These are phyloP conservation scores for Stictocephala bisonia DNA, from an alignment of 2,888 invertebrate genomes.

Conservation along the genomic window DNA sequence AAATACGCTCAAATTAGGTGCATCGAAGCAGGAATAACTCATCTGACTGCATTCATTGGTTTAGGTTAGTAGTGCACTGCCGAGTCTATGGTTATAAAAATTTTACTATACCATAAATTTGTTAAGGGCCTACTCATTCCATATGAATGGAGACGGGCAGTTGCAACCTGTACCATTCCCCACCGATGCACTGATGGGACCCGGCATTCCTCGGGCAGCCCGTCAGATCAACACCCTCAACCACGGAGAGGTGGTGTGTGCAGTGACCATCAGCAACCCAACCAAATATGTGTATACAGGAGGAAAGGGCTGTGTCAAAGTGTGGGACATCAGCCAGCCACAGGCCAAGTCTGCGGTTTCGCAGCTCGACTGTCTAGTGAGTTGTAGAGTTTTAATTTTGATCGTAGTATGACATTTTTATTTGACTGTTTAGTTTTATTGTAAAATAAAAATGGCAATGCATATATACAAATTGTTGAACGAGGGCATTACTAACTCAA, in stretches of 20 bases:
- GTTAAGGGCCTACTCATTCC: slow-evolving; percentile 91
- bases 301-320: slow-evolving; percentile 95
- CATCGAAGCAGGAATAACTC: not conserved
- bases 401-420: not conserved
- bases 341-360: slow-evolving; percentile 82
- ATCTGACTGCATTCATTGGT: too few relatives aligned
- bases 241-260: slow-evolving; percentile 98
- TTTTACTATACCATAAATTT: too few relatives aligned
- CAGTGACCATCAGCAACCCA: slow-evolving; percentile 91
- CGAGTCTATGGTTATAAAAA: too few relatives aligned
- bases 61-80: too few relatives aligned
- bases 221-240: slow-evolving; percentile 89
- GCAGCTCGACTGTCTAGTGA: slow-evolving; percentile 85
- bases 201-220: slow-evolving; percentile 94
- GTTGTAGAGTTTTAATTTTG: too few relatives aligned
- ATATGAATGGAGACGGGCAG: slow-evolving; percentile 89
- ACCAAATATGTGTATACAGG: slow-evolving; percentile 97
- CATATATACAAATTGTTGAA: too few relatives aligned
- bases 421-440: not conserved
- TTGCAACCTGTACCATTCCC: slow-evolving; percentile 95
- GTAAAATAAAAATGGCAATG: not conserved
- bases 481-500: too few relatives aligned
- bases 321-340: slow-evolving; percentile 82
- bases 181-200: slow-evolving; percentile 89
- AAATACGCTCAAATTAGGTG: too few relatives aligned